Percentiles rank a stretch among this genome's conserved stretches.
Evolutionary conservation across 53 echinoderm and acorn worm species (phyloP).

Genomic region (Zoroaster sp.): DNA sequence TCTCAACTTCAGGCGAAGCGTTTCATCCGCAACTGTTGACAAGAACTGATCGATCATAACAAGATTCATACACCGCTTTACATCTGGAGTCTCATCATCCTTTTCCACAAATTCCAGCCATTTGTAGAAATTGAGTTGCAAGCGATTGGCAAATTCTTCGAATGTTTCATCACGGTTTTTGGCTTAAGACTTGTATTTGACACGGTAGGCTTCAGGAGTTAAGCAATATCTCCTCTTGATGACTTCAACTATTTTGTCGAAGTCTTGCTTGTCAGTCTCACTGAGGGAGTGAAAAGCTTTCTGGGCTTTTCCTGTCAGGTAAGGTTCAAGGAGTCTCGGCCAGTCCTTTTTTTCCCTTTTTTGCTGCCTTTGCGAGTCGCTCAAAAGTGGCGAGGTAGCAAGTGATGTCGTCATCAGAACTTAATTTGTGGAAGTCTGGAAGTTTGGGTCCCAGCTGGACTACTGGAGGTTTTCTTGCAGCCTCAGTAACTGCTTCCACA

Average conservation of each 20-base stretch:
- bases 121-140: not conserved
- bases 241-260: not conserved
- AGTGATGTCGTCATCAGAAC: not conserved
- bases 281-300: too few relatives aligned
- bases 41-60: not conserved
- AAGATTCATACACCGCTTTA: not conserved
- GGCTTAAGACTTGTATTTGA: not conserved
- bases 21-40: not conserved
- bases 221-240: not conserved
- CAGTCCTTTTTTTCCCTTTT: not conserved
- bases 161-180: not conserved
- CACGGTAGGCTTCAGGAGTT: not conserved
- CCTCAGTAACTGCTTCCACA: not conserved
- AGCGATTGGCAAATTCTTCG: not conserved
- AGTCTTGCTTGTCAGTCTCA: conserved; percentile 1
- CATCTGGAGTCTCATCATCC: not conserved
- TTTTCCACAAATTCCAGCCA: not conserved
- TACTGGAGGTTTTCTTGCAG: not conserved
- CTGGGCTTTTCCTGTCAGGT: too few relatives aligned
- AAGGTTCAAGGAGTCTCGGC: not conserved
- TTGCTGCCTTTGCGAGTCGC: not conserved
- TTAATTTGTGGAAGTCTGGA: not conserved
- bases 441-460: not conserved
- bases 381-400: not conserved
- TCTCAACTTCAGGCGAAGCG: not conserved